These are phyloP conservation scores for Girardinus metallicus DNA, from an alignment of 2,797 vertebrate genomes.

Conservation along the genomic window DNA sequence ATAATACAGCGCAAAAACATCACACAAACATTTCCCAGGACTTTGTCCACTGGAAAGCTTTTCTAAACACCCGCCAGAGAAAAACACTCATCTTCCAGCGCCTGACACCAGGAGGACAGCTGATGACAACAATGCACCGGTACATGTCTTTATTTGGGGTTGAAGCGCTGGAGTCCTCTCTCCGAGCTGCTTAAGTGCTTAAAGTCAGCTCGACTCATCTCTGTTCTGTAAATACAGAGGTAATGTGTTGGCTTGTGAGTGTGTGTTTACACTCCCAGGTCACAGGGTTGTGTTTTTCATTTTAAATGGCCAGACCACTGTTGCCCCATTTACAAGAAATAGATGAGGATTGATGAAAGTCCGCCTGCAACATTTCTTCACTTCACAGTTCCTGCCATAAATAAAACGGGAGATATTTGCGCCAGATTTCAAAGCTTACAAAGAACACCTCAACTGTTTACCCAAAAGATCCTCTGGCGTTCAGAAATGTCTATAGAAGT, in stretches of 20 bases:
- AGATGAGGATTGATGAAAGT: constrained; percentile 15
- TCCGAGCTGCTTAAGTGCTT: constrained; percentile 57
- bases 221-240: constrained; percentile 77
- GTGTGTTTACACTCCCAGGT: constrained; percentile 39
- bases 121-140: constrained; percentile 70
- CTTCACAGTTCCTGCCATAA: constrained; percentile 9
- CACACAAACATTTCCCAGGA: constrained; percentile 77
- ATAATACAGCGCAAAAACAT: constrained; percentile 69
- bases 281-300: constrained; percentile 30
- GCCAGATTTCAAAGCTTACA: constrained; percentile 4
- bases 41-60: constrained; percentile 72
- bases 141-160: constrained; percentile 84
- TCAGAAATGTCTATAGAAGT: constrained; percentile 10
- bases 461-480: constrained; percentile 4
- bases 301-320: constrained; percentile 40
- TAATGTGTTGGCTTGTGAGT: constrained; percentile 30
- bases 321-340: constrained; percentile 31
- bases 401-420: not conserved
- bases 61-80: constrained; percentile 75
- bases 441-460: constrained; percentile 15
- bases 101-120: constrained; percentile 71
- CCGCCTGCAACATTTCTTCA: constrained; percentile 12
- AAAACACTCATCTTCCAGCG: constrained; percentile 62
- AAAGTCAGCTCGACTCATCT: constrained; percentile 59
- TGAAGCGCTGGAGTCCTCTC: constrained; percentile 64